phyloP scores from a whole-genome alignment of 2,797 vertebrate species.

The Notoglanidium macrostoma region DNA sequence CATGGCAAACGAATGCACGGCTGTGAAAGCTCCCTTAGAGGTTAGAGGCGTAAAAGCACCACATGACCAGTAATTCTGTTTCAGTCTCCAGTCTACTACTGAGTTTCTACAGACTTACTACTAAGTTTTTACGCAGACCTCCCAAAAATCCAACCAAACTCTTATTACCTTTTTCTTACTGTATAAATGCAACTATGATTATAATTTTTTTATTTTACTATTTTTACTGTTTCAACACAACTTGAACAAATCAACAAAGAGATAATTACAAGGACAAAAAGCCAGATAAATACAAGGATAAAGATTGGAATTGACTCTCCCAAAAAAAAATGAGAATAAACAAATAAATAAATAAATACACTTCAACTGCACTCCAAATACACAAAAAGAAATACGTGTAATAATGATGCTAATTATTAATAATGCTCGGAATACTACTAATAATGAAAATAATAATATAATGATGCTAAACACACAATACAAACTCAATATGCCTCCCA shows the following conservation, averaged over 20 bases:
- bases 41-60: neutral
- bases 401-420: too few species aligned
- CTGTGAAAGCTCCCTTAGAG: too few species aligned
- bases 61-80: neutral
- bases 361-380: neutral
- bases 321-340: neutral
- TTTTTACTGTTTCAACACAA: neutral
- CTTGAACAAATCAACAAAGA: neutral
- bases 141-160: neutral
- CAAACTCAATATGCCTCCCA: neutral
- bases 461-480: neutral
- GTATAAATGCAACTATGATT: neutral
- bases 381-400: neutral
- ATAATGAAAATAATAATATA: too few species aligned
- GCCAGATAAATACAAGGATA: neutral
- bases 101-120: too few species aligned
- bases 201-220: too few species aligned
- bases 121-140: neutral
- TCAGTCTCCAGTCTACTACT: neutral
- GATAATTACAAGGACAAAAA: neutral
- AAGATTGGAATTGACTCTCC: neutral
- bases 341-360: neutral
- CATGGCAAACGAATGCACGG: too few species aligned
- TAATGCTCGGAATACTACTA: too few species aligned
- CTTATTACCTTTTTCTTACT: neutral